Evolutionary conservation across 1,140 invertebrate genomes (phyloP).

Genomic region (Drosophila yakuba): DNA sequence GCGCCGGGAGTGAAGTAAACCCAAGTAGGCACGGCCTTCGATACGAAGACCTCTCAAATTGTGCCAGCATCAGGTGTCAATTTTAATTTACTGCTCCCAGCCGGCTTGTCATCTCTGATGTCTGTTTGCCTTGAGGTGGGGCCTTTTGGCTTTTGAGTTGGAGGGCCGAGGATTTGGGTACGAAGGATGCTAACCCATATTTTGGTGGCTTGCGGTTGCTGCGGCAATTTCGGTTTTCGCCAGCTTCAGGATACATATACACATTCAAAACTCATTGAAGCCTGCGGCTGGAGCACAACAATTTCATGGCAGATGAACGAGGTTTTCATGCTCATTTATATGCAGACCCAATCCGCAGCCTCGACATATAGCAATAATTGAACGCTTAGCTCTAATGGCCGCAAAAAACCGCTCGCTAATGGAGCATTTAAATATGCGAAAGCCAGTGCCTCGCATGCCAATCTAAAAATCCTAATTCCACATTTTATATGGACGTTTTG

Average conservation of each 20-base stretch:
- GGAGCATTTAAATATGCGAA: slow-evolving; percentile 58
- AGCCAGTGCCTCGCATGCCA: slow-evolving; percentile 49
- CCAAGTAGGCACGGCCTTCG: slow-evolving; percentile 23
- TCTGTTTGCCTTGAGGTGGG: slow-evolving; percentile 36
- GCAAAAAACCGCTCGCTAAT: slow-evolving; percentile 58
- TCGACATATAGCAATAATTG: slow-evolving; percentile 60
- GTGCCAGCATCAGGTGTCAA: slow-evolving; percentile 76
- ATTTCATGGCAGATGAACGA: slow-evolving; percentile 30
- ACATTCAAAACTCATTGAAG: slow-evolving; percentile 29
- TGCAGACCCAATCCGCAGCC: slow-evolving; percentile 49
- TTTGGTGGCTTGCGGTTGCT: slow-evolving; percentile 51
- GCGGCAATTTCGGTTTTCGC: slow-evolving; percentile 41
- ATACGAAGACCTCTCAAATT: slow-evolving; percentile 37
- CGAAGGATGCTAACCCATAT: slow-evolving; percentile 46
- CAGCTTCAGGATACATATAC: slow-evolving; percentile 1
- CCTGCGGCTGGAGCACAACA: slow-evolving; percentile 8
- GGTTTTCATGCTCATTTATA: slow-evolving; percentile 55
- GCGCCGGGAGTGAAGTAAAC: slow-evolving; percentile 37
- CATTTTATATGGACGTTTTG: slow-evolving; percentile 4
- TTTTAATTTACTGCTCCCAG: slow-evolving; percentile 69
- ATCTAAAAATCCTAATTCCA: slow-evolving; percentile 26
- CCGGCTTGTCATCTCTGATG: slow-evolving; percentile 52
- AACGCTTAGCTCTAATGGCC: slow-evolving; percentile 54
- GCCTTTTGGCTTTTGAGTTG: neutral
- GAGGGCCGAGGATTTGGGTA: neutral